Evolutionary conservation across 2,797 vertebrate genomes (phyloP), one percentile per base, ranked within the genome.

Genomic region (Peromyscus aztecus): DNA sequence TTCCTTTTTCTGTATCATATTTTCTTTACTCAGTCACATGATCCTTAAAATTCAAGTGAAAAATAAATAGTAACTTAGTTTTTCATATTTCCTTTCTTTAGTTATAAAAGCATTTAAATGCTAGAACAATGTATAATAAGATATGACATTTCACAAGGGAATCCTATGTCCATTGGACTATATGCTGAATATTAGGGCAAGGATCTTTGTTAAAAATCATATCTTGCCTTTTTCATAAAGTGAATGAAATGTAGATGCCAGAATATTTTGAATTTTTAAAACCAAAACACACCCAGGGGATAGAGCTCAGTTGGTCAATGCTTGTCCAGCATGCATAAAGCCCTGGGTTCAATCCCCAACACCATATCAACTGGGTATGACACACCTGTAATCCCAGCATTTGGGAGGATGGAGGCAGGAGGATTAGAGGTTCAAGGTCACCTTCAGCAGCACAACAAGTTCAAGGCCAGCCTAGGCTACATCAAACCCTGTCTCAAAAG

Each of bases 41-140:
- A 82, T 95, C 31, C n/a, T 90, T 94, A 69, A 95, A 92, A 91
- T 85, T 49, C 61, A 85, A 49, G 29, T 59, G 5, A 91, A 69
- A 49, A 67, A n/a, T 65, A 85, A 90, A 43, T 49, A 19, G 61
- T 49, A 80, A 59, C 37, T 95, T 78, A 52, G 27, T 80, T 80
- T 89, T 90, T 77, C 52, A 65, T 14, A 46, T 78, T 78, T 93
- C 76, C 27, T 23, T 96, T 76, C 71, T 90, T 61, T 63, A 87
- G 82, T 92, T 97, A 73, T 63, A 95, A 8, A 95, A 82, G 16
- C 52, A 94, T 81, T 97, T 89, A 91, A 96, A 73, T 43, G 14
- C 3, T 80, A 78, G 75, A 67, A 75, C 52, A 82, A 86, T 97
- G 88, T 93, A 71, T 19, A 27, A 29, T 52, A 88, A 96, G 61